Evolutionary conservation across 2,797 vertebrate genomes (phyloP).

Genomic region (Coluber constrictor): DNA sequence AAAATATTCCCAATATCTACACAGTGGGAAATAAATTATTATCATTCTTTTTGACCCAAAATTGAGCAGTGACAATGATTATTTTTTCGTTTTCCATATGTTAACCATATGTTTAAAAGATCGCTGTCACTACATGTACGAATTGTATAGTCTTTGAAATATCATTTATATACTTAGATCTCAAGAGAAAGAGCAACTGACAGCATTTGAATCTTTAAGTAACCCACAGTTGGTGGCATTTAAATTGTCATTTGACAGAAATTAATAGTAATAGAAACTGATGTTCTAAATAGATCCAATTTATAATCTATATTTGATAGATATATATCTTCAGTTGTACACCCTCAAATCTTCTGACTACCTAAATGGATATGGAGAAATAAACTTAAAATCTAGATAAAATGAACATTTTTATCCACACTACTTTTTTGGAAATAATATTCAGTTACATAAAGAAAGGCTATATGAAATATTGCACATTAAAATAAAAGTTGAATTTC

Average conservation of each 20-base stretch:
- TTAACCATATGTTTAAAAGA: neutral
- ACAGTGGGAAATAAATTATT: neutral
- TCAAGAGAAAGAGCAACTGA: neutral
- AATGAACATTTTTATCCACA: neutral
- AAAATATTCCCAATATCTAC: no score
- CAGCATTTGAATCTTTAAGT: neutral
- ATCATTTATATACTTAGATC: neutral
- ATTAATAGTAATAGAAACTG: neutral
- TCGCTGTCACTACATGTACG: neutral
- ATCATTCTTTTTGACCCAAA: neutral
- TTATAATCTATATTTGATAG: neutral
- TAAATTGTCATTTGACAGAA: neutral
- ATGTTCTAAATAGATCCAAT: neutral
- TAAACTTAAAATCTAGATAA: neutral
- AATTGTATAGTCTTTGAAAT: neutral
- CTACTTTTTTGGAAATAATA: conserved; percentile 21
- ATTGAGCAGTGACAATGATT: neutral
- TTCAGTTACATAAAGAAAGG: conserved; percentile 1
- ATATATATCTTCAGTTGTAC: neutral
- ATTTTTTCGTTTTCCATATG: neutral
- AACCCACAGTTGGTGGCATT: neutral
- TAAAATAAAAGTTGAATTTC: conserved; percentile 18
- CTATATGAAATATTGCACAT: neutral
- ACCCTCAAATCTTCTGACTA: neutral
- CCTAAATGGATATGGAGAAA: neutral